These are phyloP conservation scores for Torymus aiolomorphi DNA, from an alignment of 2,888 invertebrate species.

Conservation along the genomic window DNA sequence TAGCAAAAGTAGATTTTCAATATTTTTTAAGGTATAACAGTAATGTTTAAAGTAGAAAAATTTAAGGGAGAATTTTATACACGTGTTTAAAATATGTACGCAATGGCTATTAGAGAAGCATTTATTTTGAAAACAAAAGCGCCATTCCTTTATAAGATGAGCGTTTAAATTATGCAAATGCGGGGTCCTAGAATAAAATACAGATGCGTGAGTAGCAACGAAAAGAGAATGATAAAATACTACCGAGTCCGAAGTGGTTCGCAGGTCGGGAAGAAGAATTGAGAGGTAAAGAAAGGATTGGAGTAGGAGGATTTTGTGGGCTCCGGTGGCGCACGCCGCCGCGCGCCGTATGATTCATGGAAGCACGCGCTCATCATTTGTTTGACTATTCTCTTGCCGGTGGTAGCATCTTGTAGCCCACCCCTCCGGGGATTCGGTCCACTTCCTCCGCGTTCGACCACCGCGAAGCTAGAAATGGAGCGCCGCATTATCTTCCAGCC, in stretches of 20 bases:
- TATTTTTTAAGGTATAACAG: too few relatives aligned
- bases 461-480: constrained; percentile 8
- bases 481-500: constrained; percentile 17
- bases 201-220: not conserved
- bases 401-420: not conserved
- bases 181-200: not conserved
- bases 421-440: constrained; percentile 4
- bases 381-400: constrained; percentile 47
- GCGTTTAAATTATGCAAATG: too few relatives aligned
- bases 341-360: constrained; percentile 53
- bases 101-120: too few relatives aligned
- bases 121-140: too few relatives aligned
- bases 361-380: constrained; percentile 56
- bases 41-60: too few relatives aligned
- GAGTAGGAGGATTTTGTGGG: constrained; percentile 16
- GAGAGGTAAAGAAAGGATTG: constrained; percentile 39
- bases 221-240: constrained; percentile 2
- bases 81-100: too few relatives aligned
- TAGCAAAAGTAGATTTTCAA: too few relatives aligned
- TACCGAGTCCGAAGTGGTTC: not conserved
- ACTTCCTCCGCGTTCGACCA: constrained; percentile 26
- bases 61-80: too few relatives aligned
- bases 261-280: constrained; percentile 29
- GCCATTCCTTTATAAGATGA: too few relatives aligned
- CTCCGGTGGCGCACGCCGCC: not conserved